Conservation (phyloP, 2,113 vertebrate genomes). For the Heliornis fulica region DNA sequence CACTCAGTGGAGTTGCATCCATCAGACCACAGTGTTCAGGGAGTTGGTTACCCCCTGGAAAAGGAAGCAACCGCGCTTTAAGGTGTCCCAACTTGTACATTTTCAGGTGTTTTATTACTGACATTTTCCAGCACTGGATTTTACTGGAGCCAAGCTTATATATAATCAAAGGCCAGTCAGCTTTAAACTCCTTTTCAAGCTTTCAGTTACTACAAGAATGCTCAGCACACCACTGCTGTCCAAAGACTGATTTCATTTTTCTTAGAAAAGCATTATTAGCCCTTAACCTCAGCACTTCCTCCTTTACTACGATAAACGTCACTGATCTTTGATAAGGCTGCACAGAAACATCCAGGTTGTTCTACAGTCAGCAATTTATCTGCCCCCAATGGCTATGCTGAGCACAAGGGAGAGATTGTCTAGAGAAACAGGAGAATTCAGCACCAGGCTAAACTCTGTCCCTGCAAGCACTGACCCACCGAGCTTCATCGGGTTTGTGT, state of each 20-base stretch:
- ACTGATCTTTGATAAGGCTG: background rate
- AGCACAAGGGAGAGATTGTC: background rate
- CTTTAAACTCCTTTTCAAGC: background rate
- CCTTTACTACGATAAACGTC: background rate
- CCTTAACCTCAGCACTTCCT: background rate
- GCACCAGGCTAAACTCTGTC: too few relatives aligned
- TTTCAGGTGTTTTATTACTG: background rate
- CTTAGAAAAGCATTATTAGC: background rate
- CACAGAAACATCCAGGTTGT: background rate
- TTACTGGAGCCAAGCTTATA: background rate
- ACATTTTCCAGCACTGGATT: background rate
- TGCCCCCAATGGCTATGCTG: background rate
- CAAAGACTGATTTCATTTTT: background rate
- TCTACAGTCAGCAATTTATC: background rate
- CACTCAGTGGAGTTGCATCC: too few relatives aligned
- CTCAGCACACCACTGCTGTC: background rate
- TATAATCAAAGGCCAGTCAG: background rate
- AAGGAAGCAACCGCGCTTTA: background rate
- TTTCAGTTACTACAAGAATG: background rate
- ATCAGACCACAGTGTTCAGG: accelerated
- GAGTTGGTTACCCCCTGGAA: background rate
- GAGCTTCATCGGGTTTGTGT: too few relatives aligned
- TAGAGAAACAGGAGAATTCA: accelerated
- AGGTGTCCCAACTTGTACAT: background rate
- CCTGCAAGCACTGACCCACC: too few relatives aligned